A percentile compares a stretch with the other conserved stretches of the same genome.
phyloP scores from a whole-genome alignment of 2,113 vertebrate species.

The Paramisgurnus dabryanus region DNA sequence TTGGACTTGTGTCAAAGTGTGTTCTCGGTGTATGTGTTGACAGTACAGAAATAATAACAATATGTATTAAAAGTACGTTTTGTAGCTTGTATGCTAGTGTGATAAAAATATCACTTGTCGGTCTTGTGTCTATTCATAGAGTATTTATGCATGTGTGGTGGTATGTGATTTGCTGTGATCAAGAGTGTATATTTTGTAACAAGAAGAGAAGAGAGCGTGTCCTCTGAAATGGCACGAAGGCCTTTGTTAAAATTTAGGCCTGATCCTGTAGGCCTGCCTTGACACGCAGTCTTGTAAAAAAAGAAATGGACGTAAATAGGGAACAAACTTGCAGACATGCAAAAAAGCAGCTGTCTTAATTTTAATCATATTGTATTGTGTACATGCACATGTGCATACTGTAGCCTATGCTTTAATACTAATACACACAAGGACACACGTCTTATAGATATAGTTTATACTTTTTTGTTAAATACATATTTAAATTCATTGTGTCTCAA shows the following conservation, averaged over 20 bases:
- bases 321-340: not conserved
- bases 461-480: no score
- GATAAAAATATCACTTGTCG: not conserved
- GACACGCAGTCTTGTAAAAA: not conserved
- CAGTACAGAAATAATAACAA: not conserved
- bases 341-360: not conserved
- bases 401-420: no score
- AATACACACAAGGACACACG: no score
- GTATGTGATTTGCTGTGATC: conserved; percentile 10
- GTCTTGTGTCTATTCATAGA: not conserved
- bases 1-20: not conserved
- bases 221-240: not conserved
- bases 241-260: conserved; percentile 23
- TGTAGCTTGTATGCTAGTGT: not conserved
- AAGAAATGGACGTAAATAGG: not conserved
- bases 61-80: not conserved
- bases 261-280: conserved; percentile 22
- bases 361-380: no score
- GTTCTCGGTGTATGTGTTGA: not conserved
- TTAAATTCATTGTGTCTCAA: no score
- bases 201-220: conserved; percentile 4
- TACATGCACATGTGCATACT: no score
- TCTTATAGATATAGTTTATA: no score
- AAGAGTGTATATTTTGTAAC: conserved; percentile 2
- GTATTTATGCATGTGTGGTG: conserved; percentile 6